Base-by-base conservation (phyloP, 2,113 vertebrate genomes). In the Rhinopomastus cyanomelas region DNA sequence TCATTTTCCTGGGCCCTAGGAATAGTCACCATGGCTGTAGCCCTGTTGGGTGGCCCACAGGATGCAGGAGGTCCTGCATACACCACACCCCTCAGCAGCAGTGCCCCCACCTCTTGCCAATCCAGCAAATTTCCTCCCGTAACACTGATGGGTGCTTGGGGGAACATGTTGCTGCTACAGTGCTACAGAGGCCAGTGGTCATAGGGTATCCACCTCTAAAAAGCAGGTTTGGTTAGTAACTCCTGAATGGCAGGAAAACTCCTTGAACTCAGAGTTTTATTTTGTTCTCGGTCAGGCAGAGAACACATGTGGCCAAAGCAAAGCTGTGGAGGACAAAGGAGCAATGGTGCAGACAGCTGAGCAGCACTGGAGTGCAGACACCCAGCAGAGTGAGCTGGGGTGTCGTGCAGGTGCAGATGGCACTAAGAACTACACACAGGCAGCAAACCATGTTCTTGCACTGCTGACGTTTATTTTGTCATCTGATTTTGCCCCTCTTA, bases 391-490 rank as follows among this genome's bases (percentile, higher is more conserved):
- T 55, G 71, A 42, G 36, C 37, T 48, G 69, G 55, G 30, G 22
- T 12, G 34, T 22, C 64, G 53, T 8, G 64, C 14, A 21, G 49
- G 51, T 12, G 42, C 18, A n/a, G 75, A 42, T 11, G 25, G 42
- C 11, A 42, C 30, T 29, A 51, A 34, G 18, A 66, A 29, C 27
- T 21, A 73, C 25, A 60, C 20, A 65, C 32, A 55, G n/a, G 55
- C 48, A 80, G 72, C 51, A 49, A 90, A 48, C 8, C 79, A 48
- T 30, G 20, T 55, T 69, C 93, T 42, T 0, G 0, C 82, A 85
- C n/a, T 36, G 67, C 59, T 62, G 78, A 85, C 29, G 3, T 72
- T 93, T 90, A 94, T 94, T 91, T 89, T 48, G 65, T 17, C 30
- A 6, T 62, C 49, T 60, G 57, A 61, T 49, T 42, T 84, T 65